Base-by-base conservation (phyloP, 2,888 invertebrate species). In the Acholoe squamosa region DNA sequence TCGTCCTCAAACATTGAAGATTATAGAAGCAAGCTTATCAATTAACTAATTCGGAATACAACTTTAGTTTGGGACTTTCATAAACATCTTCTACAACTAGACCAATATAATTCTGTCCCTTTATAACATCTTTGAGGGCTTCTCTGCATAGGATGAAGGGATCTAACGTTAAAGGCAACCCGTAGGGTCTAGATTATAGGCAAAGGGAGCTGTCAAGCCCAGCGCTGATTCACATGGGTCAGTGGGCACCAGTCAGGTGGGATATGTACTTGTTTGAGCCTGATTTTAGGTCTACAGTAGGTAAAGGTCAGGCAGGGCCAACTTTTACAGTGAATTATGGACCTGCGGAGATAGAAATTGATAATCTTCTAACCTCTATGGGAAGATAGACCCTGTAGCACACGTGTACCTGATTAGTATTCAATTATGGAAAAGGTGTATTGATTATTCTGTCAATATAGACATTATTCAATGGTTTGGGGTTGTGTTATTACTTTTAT, bases 391-490 rank as follows among this genome's bases (percentile, higher is more conserved):
- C 71, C 28, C 25, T 71, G 14, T 28, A 16, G 28, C 25, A n/a
- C 61, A 61, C 5, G 22, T 61, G n/a, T 71, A 71, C 28, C 71
- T 71, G 71, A 71, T 71, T 7, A 3, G 71, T 28, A 71, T 71
- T 71, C 71, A 71, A 71, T 71, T 71, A 71, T 61, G 19, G 61
- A n/a, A 14, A 61, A 12, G 22, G n/a, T 61, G 61, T 61, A 61
- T 61, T 19, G 61, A 43, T 43, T 43, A n/a, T 43, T 43, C 5
- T 43, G 43, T 43, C 43, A 43, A 43, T 43, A 43, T 10, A 43
- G 43, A 10, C 43, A 43, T 43, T 43, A 43, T 43, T 43, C 43
- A 43, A 43, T 43, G 43, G 43, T 43, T 43, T 43, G 5, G 43
- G 43, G 10, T 43, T 43, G 43, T 3, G 43, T 3, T 43, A 43